Evolutionary conservation across 2,113 vertebrate species (phyloP).

Genomic region (Otocyon megalotis): DNA sequence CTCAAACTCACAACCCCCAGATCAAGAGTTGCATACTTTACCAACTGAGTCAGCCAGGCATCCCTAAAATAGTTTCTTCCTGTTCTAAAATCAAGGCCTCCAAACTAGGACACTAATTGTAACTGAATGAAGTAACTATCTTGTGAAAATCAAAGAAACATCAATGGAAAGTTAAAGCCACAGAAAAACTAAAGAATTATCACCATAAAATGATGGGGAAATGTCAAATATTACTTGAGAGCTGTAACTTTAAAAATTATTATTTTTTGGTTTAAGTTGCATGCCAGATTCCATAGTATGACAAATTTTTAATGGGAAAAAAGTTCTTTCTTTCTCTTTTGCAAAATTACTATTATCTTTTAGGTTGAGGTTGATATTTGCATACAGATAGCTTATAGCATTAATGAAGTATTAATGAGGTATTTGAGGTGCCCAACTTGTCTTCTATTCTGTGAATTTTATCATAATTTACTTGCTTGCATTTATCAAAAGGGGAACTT

Average conservation of each 20-base stretch:
- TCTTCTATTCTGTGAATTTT: not conserved
- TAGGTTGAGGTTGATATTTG: not conserved
- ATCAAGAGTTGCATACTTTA: not conserved
- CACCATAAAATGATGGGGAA: not conserved
- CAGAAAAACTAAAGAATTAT: not conserved
- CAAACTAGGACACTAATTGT: not conserved
- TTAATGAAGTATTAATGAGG: not conserved
- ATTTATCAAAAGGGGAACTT: not conserved
- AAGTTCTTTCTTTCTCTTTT: not conserved
- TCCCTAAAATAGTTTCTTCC: not conserved
- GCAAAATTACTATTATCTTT: slow-evolving; percentile 16
- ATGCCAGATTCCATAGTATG: not conserved
- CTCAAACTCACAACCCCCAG: not conserved
- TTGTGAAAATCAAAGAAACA: not conserved
- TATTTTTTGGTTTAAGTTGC: slow-evolving; percentile 4
- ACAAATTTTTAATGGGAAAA: slow-evolving; percentile 40
- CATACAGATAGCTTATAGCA: not conserved
- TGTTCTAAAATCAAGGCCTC: not conserved
- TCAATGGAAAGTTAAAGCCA: not conserved
- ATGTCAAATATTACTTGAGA: not conserved
- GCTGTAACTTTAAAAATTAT: not conserved
- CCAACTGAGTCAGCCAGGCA: not conserved
- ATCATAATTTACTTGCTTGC: not conserved
- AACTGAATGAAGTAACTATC: slow-evolving; percentile 11
- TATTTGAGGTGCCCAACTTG: not conserved